phyloP scores from a whole-genome alignment of 2,888 invertebrate species.

The Graphium colonna region DNA sequence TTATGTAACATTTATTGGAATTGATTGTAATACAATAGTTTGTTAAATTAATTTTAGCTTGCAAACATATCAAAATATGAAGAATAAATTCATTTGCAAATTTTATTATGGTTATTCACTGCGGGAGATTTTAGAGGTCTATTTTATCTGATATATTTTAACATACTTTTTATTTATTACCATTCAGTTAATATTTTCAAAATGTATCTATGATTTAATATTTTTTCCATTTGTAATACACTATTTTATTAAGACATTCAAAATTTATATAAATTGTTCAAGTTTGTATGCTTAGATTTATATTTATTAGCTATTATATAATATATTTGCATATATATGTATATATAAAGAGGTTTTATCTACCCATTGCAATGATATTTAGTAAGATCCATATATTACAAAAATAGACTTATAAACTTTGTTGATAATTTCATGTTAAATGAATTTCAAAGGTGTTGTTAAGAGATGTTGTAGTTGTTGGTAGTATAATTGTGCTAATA shows the following conservation, averaged over 20 bases:
- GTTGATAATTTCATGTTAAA: not conserved
- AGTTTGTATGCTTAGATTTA: slow-evolving; percentile 37
- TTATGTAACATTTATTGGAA: not conserved
- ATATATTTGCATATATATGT: not conserved
- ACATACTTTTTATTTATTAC: too few relatives aligned
- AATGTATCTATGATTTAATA: not conserved
- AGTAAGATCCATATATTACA: not conserved
- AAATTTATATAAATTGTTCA: slow-evolving; percentile 49
- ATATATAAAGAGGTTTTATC: slow-evolving; percentile 14
- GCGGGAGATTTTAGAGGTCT: too few relatives aligned
- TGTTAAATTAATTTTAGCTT: too few relatives aligned
- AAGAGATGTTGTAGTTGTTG: slow-evolving; percentile 18
- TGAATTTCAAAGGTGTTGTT: not conserved
- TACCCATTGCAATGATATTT: slow-evolving; percentile 4
- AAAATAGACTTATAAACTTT: not conserved
- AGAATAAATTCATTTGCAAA: too few relatives aligned
- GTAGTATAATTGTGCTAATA: slow-evolving; percentile 5
- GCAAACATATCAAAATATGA: too few relatives aligned
- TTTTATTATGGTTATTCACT: too few relatives aligned
- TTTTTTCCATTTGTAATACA: not conserved
- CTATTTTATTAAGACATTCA: not conserved
- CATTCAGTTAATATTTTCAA: too few relatives aligned
- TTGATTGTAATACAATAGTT: too few relatives aligned
- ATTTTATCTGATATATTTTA: too few relatives aligned
- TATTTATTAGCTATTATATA: slow-evolving; percentile 9